Base-by-base conservation (phyloP, 2,888 invertebrate species). In the Athrips mouffetella region DNA sequence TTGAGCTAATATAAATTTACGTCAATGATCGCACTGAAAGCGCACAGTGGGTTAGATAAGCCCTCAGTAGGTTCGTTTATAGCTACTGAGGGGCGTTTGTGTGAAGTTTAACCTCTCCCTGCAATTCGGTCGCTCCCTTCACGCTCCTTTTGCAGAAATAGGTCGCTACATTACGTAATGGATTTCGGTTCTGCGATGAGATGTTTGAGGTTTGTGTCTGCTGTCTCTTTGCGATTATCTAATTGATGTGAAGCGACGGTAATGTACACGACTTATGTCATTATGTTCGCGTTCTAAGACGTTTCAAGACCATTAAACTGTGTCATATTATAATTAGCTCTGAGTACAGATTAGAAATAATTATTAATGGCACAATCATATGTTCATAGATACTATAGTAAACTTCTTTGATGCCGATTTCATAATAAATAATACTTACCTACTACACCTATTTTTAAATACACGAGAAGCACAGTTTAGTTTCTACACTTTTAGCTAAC, bases 141-240 rank as follows among this genome's bases (percentile, higher is more conserved):
- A 58, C 56, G 57, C 60, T 57, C 55, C 62, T 57, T 62, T 55
- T 50, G 50, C 44, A 30, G 56, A 71, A 74, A 67, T 76, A 67
- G 75, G 73, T 73, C 73, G 71, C 61, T 63, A 68, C 69, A 71
- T 77, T 73, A 73, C 70, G 66, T 76, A 72, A 76, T 71, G 67
- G 67, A 65, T 68, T 66, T 63, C 58, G 62, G 59, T 65, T 64
- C 62, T 63, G 61, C 66, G 59, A 46, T 35, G 47, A 53, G 51
- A 48, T 40, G 39, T 41, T 50, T 53, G 47, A 52, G 52, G 49
- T 53, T 55, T 54, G 54, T 52, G 54, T 47, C 54, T 40, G 49
- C 47, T 52, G 50, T 53, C 51, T 52, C 33, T 46, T 39, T 46
- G 47, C 49, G 48, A 45, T 52, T 49, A 27, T 42, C 45, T 51